Base-by-base conservation (phyloP, 2,113 vertebrate species). In the Apaloderma vittatum region DNA sequence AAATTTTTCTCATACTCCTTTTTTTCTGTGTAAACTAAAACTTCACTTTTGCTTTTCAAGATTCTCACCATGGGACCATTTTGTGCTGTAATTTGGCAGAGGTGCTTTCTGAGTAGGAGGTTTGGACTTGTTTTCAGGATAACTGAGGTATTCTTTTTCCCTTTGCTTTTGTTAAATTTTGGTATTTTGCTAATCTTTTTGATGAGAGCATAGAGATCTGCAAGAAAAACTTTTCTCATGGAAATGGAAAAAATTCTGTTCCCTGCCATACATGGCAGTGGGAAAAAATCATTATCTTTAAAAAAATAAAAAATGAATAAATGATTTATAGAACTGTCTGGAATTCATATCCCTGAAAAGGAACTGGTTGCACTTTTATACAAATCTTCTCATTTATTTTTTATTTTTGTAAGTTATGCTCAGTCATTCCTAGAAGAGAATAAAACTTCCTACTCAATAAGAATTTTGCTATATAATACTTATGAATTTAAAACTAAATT, bases 11-110 rank as follows among this genome's bases (percentile, higher is more conserved):
- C 34, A 40, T 40, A 11, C 40, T 40, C 40, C 40, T 40, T 48
- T 92, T 51, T 54, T 8, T 8, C 18, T 71, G 1, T 67, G 85
- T 40, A 93, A 82, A 45, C 46, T 58, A 76, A 86, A 85, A 57
- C 86, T 58, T 86, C 36, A 34, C n/a, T 94, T 91, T 59, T 83
- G 76, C 79, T 95, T 96, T 96, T 96, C 80, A 96, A 83, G 80
- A 91, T 94, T 95, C 29, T 86, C 52, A 59, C 23, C 86, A 86
- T 32, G 86, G 86, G 95, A 92, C 63, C 19, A 57, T 74, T 86
- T 84, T 74, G 20, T 92, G 29, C 54, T 86, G 63, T 74, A 91
- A 88, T 94, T 96, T 96, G 94, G 88, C 88, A 92, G 84, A 89
- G 8, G 8, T 58, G 29, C 24, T 80, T 88, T 88, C 55, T 94